These are phyloP conservation scores for Arremon brunneinucha DNA, from an alignment of 2,797 vertebrate genomes.

Conservation along the genomic window DNA sequence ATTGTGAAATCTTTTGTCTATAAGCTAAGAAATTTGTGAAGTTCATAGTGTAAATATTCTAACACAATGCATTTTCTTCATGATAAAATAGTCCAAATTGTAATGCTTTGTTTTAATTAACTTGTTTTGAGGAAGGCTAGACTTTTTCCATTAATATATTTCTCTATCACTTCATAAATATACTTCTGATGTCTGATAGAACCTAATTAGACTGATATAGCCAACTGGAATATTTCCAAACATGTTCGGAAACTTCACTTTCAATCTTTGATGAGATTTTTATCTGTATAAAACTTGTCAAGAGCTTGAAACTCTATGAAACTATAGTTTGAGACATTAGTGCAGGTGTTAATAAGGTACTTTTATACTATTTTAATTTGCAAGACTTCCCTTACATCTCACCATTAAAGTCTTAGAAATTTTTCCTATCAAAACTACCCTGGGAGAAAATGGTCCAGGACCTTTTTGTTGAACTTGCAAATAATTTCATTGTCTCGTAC, in stretches of 20 bases:
- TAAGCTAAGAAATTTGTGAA: not conserved
- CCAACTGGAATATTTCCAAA: not conserved
- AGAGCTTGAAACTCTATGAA: not conserved
- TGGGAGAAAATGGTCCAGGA: fast-evolving
- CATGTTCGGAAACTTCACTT: not conserved
- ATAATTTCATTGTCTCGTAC: not conserved
- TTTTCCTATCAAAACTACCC: not conserved
- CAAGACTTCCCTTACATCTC: not conserved
- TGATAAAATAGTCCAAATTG: not conserved
- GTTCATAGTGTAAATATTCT: not conserved
- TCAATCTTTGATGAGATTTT: not conserved
- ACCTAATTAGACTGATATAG: not conserved
- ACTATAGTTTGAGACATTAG: not conserved
- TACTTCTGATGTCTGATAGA: not conserved
- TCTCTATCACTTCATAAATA: not conserved
- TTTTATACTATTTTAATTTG: not conserved
- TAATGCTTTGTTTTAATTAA: not conserved
- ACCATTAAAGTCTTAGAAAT: not conserved
- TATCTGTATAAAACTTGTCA: not conserved
- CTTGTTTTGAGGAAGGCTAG: not conserved
- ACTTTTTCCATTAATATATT: not conserved
- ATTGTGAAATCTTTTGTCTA: not conserved
- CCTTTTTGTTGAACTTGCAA: not conserved
- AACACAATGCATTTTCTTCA: not conserved
- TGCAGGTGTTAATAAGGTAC: not conserved